Base-by-base conservation (phyloP, 2,113 vertebrate genomes). In the Ramphastos sulfuratus region DNA sequence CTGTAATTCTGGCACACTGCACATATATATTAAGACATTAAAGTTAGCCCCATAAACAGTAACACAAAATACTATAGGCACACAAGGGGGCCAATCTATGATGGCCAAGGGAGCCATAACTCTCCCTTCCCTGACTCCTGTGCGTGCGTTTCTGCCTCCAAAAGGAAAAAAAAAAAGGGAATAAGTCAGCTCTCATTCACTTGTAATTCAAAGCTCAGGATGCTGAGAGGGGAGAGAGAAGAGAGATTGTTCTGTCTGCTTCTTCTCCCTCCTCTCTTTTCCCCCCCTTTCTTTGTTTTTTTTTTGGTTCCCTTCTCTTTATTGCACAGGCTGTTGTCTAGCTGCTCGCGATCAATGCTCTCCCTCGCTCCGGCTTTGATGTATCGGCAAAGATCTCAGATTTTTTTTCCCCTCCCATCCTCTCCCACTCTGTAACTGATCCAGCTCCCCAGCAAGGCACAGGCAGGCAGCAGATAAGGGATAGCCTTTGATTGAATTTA, bases 21-120 rank as follows among this genome's bases (percentile, higher is more conserved):
- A 92, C 95, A 87, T 95, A 94, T 96, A 96, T 96, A 96, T 96
- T 96, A 96, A 95, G 96, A 92, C 95, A 96, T 96, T 95, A 95
- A 96, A 95, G 95, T 93, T 96, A 95, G 94, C 92, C 94, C 95
- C 95, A 95, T 95, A 95, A 97, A 96, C 92, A 93, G 86, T 69
- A 91, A 84, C 54, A 92, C 94, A 94, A 95, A 95, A 94, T 89
- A 94, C 93, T 91, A 87, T 88, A 87, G 1, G 21, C 93, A 80
- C 89, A 12, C 83, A 39, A 67, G 86, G 94, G 88, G 93, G 71
- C 63, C 93, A 66, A 82, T 80, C 93, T 91, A 96, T 1, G 72
- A 85, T 60, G 58, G 93, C 92, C 93, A 81, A 30, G 96, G 95
- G 96, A 95, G 65, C 86, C 58, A 48, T 94, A 92, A 95, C 9